These are phyloP conservation scores for Gallinago solitaria DNA, from an alignment of 2,797 vertebrate genomes.

Conservation along the genomic window DNA sequence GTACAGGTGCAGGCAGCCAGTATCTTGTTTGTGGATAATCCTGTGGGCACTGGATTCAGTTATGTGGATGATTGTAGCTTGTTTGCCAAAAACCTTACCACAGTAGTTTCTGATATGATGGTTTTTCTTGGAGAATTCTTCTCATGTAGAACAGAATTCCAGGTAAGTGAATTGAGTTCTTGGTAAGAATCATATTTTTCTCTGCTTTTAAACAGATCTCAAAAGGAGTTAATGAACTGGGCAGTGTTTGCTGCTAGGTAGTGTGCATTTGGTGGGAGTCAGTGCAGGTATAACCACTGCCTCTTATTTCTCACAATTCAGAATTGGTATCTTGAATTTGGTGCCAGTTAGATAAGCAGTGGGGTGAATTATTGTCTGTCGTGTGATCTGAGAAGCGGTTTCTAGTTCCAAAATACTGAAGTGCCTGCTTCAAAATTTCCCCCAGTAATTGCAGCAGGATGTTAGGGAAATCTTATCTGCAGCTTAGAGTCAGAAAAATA, in stretches of 20 bases:
- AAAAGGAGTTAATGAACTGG: neutral
- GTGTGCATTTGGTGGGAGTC: neutral
- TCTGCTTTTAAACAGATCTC: neutral
- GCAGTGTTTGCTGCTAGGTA: neutral
- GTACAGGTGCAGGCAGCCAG: slow-evolving; percentile 86
- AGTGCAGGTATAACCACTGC: neutral
- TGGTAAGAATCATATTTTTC: neutral
- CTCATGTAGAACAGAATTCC: slow-evolving; percentile 79
- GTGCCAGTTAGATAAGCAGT: neutral
- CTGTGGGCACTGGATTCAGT: slow-evolving; percentile 94
- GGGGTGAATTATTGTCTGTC: neutral
- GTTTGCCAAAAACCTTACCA: slow-evolving; percentile 84
- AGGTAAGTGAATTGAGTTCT: slow-evolving; percentile 75
- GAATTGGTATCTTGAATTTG: neutral
- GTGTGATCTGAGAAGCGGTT: neutral
- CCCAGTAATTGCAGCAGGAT: neutral
- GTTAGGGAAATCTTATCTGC: neutral
- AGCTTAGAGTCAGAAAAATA: neutral
- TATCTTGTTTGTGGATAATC: slow-evolving; percentile 94
- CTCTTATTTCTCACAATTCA: neutral
- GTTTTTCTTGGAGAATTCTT: slow-evolving; percentile 89
- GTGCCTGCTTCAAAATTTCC: neutral
- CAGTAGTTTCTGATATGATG: slow-evolving; percentile 90
- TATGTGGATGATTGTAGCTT: slow-evolving; percentile 79
- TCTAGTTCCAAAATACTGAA: neutral